Percentiles rank a stretch among this genome's conserved stretches.
These are phyloP conservation scores for Physocephala rufipes DNA, from an alignment of 2,888 invertebrate species.

Conservation along the genomic window DNA sequence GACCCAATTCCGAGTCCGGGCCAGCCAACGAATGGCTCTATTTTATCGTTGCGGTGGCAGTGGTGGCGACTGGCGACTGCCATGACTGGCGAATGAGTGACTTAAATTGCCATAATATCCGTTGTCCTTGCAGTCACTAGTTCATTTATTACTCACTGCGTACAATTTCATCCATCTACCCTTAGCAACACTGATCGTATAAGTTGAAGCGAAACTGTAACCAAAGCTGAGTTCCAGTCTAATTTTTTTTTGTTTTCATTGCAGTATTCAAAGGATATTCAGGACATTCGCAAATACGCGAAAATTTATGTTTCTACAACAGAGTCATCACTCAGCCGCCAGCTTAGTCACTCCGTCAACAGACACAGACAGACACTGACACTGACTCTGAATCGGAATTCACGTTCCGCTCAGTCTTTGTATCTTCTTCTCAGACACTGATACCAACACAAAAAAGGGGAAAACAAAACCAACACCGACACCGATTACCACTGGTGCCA, in stretches of 20 bases:
- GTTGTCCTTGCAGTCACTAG: constrained; percentile 44
- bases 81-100: constrained; percentile 50
- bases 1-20: neutral
- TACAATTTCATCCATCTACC: constrained; percentile 14
- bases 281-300: constrained; percentile 43
- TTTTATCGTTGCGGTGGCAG: constrained; percentile 23
- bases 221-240: neutral
- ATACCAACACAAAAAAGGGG: no score
- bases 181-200: no score
- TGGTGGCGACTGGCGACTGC: constrained; percentile 18
- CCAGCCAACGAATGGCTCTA: constrained; percentile 3
- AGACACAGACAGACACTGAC: constrained; percentile 42
- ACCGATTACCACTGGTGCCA: constrained; percentile 44
- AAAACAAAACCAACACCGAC: no score
- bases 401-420: no score
- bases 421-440: no score
- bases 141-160: constrained; percentile 41
- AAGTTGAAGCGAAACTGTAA: no score
- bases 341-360: constrained; percentile 48
- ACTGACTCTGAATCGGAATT: constrained; percentile 49
- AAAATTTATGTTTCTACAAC: constrained; percentile 49
- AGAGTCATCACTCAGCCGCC: constrained; percentile 51
- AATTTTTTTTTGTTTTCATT: constrained; percentile 39
- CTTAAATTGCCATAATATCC: constrained; percentile 61
- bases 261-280: constrained; percentile 33